Conservation (phyloP, 92 coral and sea anemone species). For the Actinernus sp. region DNA sequence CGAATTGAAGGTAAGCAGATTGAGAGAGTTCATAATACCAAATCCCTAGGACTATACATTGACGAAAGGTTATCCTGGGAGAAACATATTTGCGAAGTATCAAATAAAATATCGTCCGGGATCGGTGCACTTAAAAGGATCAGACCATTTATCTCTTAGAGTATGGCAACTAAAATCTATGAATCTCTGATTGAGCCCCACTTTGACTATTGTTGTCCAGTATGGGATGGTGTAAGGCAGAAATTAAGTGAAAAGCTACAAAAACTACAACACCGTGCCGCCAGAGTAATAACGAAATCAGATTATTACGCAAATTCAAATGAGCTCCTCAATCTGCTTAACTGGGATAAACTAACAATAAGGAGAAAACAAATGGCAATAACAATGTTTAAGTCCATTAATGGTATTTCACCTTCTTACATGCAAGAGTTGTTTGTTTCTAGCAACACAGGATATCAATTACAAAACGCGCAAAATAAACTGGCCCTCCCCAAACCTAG, state of each 20-base stretch:
- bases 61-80: conserved; percentile 16
- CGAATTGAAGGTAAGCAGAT: background rate
- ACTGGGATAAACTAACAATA: conserved; percentile 30
- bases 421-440: conserved; percentile 14
- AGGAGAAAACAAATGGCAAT: conserved; percentile 17
- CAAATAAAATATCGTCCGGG: conserved; percentile 49
- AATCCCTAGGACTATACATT: conserved; percentile 1
- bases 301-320: conserved; percentile 18
- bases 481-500: too few species aligned
- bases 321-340: conserved; percentile 1
- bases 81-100: conserved; percentile 43
- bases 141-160: conserved; percentile 41
- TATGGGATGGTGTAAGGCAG: conserved; percentile 41
- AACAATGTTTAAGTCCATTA: conserved; percentile 9
- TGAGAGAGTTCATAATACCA: background rate
- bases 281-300: conserved; percentile 44
- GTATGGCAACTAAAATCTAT: conserved; percentile 47
- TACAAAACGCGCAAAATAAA: conserved; percentile 27
- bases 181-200: conserved; percentile 60
- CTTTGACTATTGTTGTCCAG: conserved; percentile 70
- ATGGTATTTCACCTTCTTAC: conserved; percentile 4
- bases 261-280: conserved; percentile 65
- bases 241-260: conserved; percentile 41
- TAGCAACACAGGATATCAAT: conserved; percentile 21
- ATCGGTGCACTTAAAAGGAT: conserved; percentile 61